phyloP scores from a whole-genome alignment of 1,140 invertebrate genomes.

The Pentalonia nigronervosa region DNA sequence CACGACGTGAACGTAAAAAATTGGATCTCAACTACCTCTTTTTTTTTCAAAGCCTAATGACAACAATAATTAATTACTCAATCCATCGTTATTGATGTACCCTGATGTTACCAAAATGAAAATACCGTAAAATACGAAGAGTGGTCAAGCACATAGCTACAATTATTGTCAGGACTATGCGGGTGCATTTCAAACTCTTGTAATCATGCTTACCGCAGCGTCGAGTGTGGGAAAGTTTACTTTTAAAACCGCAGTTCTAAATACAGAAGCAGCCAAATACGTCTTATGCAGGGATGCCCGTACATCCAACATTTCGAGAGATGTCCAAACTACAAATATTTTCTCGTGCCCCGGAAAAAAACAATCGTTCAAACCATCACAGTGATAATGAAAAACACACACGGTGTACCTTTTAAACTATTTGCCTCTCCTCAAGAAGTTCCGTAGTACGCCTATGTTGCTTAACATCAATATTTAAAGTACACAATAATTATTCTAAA shows the following conservation, averaged over 20 bases:
- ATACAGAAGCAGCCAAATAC: background rate
- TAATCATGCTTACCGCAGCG: background rate
- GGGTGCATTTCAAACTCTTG: background rate
- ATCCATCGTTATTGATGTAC: background rate
- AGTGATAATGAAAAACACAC: too few species aligned
- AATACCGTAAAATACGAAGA: background rate
- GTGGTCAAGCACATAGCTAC: background rate
- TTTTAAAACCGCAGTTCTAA: background rate
- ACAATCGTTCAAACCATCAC: background rate
- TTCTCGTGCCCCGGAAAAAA: background rate
- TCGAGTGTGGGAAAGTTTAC: background rate
- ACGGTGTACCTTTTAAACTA: too few species aligned
- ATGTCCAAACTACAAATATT: background rate
- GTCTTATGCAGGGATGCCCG: background rate
- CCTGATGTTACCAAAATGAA: background rate
- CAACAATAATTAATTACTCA: background rate
- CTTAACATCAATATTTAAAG: background rate
- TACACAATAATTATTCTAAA: background rate
- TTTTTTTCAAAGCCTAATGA: background rate
- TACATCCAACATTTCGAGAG: background rate
- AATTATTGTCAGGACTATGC: background rate
- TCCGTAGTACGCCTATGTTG: background rate
- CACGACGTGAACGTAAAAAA: background rate
- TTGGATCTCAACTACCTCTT: background rate
- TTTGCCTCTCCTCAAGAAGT: too few species aligned